Conservation (phyloP, 2,888 invertebrate species). For the Cheilosia soror region DNA sequence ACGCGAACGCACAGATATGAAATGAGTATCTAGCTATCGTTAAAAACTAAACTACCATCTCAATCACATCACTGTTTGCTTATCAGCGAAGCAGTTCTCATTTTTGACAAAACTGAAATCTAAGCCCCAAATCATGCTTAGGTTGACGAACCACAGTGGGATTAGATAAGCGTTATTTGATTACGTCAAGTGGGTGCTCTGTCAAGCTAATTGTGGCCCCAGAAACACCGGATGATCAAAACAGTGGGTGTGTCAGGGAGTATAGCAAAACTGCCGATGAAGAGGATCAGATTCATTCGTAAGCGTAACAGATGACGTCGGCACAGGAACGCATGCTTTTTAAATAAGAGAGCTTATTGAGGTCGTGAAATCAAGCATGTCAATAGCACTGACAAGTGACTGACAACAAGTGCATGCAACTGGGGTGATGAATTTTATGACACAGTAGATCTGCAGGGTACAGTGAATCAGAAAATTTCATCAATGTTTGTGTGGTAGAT, state of each 20-base stretch:
- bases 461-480: too few species aligned
- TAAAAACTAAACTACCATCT: background rate
- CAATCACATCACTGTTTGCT: constrained; percentile 18
- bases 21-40: constrained; percentile 28
- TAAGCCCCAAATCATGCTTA: background rate
- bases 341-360: too few species aligned
- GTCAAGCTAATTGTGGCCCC: background rate
- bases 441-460: too few species aligned
- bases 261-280: too few species aligned
- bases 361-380: too few species aligned
- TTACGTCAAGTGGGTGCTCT: constrained; percentile 7
- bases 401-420: too few species aligned
- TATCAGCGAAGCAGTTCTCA: constrained; percentile 27
- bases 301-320: background rate
- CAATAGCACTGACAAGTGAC: too few species aligned
- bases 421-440: too few species aligned
- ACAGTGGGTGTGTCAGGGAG: constrained; percentile 21
- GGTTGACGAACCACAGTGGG: background rate
- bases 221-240: background rate
- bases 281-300: too few species aligned
- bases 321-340: too few species aligned
- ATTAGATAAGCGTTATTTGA: constrained; percentile 8
- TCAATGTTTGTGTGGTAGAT: too few species aligned
- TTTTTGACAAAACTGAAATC: background rate
- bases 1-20: constrained; percentile 4